These are phyloP conservation scores for Leptobrachium ailaonicum DNA, from an alignment of 2,113 vertebrate species.

Conservation along the genomic window DNA sequence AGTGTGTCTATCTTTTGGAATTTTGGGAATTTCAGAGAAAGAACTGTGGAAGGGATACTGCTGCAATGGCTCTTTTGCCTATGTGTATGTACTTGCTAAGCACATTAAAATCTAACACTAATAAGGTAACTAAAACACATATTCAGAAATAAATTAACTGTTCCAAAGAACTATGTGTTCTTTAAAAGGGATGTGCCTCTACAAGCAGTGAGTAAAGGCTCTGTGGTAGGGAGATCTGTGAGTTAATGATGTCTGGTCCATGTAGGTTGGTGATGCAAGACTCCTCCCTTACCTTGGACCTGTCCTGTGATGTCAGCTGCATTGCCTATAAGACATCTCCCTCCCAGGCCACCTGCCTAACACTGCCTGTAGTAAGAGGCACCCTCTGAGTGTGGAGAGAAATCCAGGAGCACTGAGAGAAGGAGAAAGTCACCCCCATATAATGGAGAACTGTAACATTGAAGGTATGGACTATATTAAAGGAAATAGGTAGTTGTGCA, in stretches of 20 bases:
- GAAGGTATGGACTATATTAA: conserved; percentile 22
- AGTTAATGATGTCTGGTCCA: too few relatives aligned
- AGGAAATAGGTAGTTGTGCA: too few relatives aligned
- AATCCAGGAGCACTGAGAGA: conserved; percentile 8
- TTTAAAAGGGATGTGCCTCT: not conserved
- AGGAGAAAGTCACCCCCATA: not conserved
- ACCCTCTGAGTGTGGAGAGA: not conserved
- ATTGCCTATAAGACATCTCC: conserved; percentile 30
- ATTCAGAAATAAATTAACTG: too few relatives aligned
- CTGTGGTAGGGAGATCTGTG: too few relatives aligned
- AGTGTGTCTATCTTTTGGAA: too few relatives aligned
- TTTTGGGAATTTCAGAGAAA: too few relatives aligned
- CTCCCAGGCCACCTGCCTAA: conserved; percentile 3
- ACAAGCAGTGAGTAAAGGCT: not conserved
- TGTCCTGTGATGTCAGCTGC: conserved; percentile 38
- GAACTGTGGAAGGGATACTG: too few relatives aligned
- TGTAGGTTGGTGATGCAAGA: too few relatives aligned
- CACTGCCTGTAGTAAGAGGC: not conserved
- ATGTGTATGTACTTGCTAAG: too few relatives aligned
- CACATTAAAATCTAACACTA: too few relatives aligned
- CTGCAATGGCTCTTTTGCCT: too few relatives aligned
- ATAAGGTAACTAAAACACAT: too few relatives aligned
- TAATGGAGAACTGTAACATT: conserved; percentile 19
- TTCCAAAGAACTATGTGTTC: not conserved
- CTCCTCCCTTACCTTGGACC: conserved; percentile 34